Conservation (phyloP, 2,113 vertebrate species). For the Bos indicus region DNA sequence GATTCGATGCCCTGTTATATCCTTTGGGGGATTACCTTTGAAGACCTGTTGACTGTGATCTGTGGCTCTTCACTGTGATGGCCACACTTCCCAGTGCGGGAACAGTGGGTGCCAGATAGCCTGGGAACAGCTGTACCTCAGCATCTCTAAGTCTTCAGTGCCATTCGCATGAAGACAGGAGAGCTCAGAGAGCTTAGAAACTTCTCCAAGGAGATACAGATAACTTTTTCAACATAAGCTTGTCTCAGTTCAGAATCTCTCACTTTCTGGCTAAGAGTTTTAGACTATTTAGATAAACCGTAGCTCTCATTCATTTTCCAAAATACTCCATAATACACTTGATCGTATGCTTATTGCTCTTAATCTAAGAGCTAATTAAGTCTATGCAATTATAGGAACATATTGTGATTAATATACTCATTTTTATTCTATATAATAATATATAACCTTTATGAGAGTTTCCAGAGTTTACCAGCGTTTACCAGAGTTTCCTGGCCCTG, state of each 20-base stretch:
- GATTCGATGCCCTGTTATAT: neutral
- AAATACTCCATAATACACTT: too few relatives aligned
- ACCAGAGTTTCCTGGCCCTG: neutral
- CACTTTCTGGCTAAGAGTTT: neutral
- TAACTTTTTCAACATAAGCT: neutral
- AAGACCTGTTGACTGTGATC: accelerated
- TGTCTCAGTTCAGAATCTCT: neutral
- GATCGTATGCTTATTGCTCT: too few relatives aligned
- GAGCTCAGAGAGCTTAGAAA: neutral
- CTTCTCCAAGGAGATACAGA: neutral
- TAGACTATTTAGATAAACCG: neutral
- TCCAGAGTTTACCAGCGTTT: too few relatives aligned
- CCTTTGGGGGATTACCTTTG: neutral
- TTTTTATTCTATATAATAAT: too few relatives aligned
- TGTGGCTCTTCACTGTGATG: accelerated
- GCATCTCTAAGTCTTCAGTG: neutral
- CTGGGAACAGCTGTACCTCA: accelerated
- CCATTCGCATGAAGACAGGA: neutral
- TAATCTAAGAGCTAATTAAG: too few relatives aligned
- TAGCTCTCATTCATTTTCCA: neutral
- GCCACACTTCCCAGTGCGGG: too few relatives aligned
- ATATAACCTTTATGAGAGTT: too few relatives aligned
- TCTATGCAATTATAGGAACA: too few relatives aligned
- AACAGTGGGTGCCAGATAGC: neutral
- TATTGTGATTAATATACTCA: too few relatives aligned